A percentile compares a stretch with the other conserved stretches of the same genome.
phyloP scores from a whole-genome alignment of 1,140 invertebrate species.

The Drosophila nebulosa region DNA sequence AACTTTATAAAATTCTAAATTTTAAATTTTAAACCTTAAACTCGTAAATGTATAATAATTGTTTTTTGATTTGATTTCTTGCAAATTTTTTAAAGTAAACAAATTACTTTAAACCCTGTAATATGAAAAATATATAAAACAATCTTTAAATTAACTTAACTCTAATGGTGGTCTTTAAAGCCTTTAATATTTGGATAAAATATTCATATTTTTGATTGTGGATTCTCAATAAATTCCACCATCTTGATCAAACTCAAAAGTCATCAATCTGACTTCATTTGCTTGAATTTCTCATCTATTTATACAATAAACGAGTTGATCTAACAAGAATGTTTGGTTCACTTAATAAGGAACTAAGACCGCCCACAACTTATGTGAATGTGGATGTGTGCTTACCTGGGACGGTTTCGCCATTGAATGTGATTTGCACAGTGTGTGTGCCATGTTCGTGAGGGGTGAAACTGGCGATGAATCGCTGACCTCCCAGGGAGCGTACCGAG shows the following conservation, averaged over 20 bases:
- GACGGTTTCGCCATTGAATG: constrained; percentile 96
- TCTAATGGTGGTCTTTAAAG: too few relatives aligned
- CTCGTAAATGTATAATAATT: too few relatives aligned
- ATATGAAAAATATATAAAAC: too few relatives aligned
- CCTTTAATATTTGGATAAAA: neutral
- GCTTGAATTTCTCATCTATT: neutral
- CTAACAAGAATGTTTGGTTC: constrained; percentile 13
- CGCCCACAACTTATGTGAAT: constrained; percentile 4
- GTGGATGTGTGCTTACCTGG: constrained; percentile 87
- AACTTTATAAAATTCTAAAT: too few relatives aligned
- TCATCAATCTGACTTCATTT: neutral
- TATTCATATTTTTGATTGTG: neutral
- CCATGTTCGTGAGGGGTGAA: constrained; percentile 94
- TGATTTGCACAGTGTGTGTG: constrained; percentile 95
- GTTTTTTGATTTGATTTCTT: too few relatives aligned
- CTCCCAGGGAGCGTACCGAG: constrained; percentile 95
- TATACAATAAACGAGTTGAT: neutral
- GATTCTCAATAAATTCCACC: neutral
- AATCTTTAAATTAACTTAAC: too few relatives aligned
- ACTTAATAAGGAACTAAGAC: constrained; percentile 14
- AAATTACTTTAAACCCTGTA: too few relatives aligned
- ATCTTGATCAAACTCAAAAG: neutral
- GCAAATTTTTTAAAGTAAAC: too few relatives aligned
- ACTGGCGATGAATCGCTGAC: constrained; percentile 93
- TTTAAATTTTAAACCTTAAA: too few relatives aligned